Evolutionary conservation across 1,140 invertebrate genomes (phyloP).

Genomic region (Panagrolaimus sp.): DNA sequence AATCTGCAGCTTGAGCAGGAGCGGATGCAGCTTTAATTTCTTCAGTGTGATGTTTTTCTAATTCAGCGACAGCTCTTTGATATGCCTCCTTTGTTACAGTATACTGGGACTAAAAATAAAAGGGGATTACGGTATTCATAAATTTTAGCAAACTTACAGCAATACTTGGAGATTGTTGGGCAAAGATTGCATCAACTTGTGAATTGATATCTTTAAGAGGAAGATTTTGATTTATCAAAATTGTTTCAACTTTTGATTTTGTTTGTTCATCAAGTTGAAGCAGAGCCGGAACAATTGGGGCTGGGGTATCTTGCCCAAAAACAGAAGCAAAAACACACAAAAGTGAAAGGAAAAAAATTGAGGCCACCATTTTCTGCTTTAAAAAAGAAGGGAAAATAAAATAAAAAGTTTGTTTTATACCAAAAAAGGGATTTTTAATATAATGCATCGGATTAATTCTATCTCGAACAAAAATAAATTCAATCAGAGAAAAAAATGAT

Average conservation of each 20-base stretch:
- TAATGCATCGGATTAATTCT: no score
- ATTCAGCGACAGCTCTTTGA: not conserved
- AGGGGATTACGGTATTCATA: not conserved
- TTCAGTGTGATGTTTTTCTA: not conserved
- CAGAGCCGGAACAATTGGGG: not conserved
- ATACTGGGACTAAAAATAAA: not conserved
- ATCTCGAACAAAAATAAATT: no score
- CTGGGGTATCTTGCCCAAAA: no score
- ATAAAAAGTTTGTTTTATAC: no score
- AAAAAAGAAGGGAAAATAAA: no score
- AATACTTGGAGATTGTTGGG: not conserved
- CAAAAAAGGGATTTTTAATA: no score
- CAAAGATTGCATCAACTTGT: conserved; percentile 11
- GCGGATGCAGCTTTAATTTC: not conserved
- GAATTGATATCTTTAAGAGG: not conserved
- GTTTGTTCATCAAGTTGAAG: not conserved
- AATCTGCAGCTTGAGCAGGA: not conserved
- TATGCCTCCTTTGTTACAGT: not conserved
- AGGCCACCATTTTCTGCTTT: no score
- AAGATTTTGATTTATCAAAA: conserved; percentile 2
- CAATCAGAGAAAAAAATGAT: no score
- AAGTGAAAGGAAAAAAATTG: no score
- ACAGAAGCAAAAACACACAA: no score
- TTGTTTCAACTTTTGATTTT: conserved; percentile 13
- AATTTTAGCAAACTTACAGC: not conserved